Evolutionary conservation across 2,797 vertebrate genomes (phyloP).

Genomic region (Phylloscopus collybita): DNA sequence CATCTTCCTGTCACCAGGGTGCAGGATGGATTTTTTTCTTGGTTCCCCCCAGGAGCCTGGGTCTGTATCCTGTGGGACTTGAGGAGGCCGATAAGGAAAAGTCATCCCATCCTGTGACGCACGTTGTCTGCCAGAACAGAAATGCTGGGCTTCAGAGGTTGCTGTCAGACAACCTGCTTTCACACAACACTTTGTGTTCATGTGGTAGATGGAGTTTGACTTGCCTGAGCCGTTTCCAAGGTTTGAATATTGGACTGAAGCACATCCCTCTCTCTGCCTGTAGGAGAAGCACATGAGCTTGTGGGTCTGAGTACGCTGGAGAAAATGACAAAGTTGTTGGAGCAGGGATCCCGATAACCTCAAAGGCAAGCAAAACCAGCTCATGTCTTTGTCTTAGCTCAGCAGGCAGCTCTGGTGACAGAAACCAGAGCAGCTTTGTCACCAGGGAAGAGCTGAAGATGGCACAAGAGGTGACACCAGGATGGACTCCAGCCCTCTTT

Average conservation of each 20-base stretch:
- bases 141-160: not conserved
- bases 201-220: not conserved
- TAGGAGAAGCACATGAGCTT: not conserved
- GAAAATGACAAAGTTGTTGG: not conserved
- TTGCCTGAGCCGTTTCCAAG: not conserved
- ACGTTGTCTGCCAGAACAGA: not conserved
- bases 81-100: slow-evolving; percentile 4
- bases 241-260: not conserved
- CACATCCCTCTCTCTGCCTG: not conserved
- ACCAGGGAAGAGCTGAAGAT: not conserved
- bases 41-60: not conserved
- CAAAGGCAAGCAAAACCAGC: not conserved
- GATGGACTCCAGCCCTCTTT: not conserved
- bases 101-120: slow-evolving; percentile 53
- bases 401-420: not conserved
- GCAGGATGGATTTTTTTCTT: not conserved
- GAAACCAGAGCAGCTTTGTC: not conserved
- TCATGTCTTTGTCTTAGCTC: not conserved
- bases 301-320: accelerated
- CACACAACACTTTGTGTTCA: not conserved
- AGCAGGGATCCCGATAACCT: not conserved
- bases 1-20: slow-evolving; percentile 46
- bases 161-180: accelerated
- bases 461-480: not conserved
- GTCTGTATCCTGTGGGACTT: slow-evolving; percentile 45